phyloP scores from a whole-genome alignment of 2,797 vertebrate species.

The Geotrypetes seraphini region DNA sequence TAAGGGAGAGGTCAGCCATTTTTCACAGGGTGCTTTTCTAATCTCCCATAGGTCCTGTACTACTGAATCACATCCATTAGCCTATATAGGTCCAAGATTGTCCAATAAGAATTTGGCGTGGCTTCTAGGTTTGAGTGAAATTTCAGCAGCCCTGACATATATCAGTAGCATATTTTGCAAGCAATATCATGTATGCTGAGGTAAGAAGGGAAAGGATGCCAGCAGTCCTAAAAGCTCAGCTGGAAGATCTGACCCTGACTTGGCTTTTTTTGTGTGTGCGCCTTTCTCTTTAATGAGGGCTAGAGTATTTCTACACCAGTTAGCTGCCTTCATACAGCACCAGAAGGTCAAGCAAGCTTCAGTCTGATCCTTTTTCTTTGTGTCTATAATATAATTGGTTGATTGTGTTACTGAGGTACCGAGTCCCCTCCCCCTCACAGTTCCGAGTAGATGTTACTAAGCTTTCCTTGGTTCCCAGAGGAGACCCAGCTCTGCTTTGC shows the following conservation, averaged over 20 bases:
- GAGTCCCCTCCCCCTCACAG: constrained; percentile 33
- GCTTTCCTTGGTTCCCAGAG: constrained; percentile 36
- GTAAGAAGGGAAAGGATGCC: background rate
- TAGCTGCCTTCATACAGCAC: constrained; percentile 37
- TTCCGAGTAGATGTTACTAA: constrained; percentile 26
- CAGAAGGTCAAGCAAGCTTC: constrained; percentile 50
- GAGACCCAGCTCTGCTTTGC: constrained; percentile 45
- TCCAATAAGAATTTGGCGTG: no score
- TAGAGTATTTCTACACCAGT: constrained; percentile 48
- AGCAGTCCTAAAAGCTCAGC: constrained; percentile 5
- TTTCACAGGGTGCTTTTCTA: no score
- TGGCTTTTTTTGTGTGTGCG: no score
- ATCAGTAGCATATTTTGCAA: background rate
- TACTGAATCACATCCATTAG: no score
- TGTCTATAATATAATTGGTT: constrained; percentile 53
- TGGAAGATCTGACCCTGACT: no score
- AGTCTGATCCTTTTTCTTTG: constrained; percentile 35
- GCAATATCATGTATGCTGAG: background rate
- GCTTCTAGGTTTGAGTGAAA: no score
- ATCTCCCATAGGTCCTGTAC: no score
- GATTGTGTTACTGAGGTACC: constrained; percentile 46
- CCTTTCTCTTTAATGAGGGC: constrained; percentile 32
- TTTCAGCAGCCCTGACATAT: no score
- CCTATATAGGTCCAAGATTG: no score
- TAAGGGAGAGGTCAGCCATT: no score